Base-by-base conservation (phyloP, 2,888 invertebrate genomes). In the Drosophila rubida region DNA sequence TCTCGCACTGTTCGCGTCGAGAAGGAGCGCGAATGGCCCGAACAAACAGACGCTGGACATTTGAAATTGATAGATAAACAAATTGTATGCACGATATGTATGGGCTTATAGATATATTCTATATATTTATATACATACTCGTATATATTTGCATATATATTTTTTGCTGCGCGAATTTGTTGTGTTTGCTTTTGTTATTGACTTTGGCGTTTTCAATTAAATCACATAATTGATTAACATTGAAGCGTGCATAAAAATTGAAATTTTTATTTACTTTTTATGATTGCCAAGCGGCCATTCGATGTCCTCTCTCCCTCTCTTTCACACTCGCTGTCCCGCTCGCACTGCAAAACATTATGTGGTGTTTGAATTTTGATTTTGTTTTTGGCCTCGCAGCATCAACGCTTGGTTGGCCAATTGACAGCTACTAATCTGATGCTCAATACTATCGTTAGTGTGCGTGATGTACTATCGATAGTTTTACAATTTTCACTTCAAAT, bases 141-240 rank as follows among this genome's bases (percentile, higher is more conserved):
- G 22, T 14, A 32, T 62, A 27, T 44, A n/a, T 44, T 37, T 49
- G 23, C 54, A 39, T 22, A 49, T 11, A 42, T 61, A 37, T 44
- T 37, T 23, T 41, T 61, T 65, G 23, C 53, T 58, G 19, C 65
- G 59, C 44, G n/a, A 4, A n/a, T 32, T 32, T 32, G 32, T 32
- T 11, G 32, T 67, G 57, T 48, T 51, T 65, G 42, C 41, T 69
- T 67, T 49, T 67, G 41, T 42, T 82, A 74, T 82, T 82, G 82
- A 82, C 85, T 84, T 77, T 84, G 79, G 72, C 70, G 64, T 77
- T 75, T 82, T 83, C 82, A 82, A 82, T 82, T 82, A 82, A 84
- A 84, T 74, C 85, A 82, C 85, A 77, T 81, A 81, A 84, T 82
- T 82, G 82, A 82, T 82, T 84, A 82, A 81, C 80, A 68, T 57